Evolutionary conservation across 2,888 invertebrate species (phyloP).

Genomic region (Schizotus pectinicornis): DNA sequence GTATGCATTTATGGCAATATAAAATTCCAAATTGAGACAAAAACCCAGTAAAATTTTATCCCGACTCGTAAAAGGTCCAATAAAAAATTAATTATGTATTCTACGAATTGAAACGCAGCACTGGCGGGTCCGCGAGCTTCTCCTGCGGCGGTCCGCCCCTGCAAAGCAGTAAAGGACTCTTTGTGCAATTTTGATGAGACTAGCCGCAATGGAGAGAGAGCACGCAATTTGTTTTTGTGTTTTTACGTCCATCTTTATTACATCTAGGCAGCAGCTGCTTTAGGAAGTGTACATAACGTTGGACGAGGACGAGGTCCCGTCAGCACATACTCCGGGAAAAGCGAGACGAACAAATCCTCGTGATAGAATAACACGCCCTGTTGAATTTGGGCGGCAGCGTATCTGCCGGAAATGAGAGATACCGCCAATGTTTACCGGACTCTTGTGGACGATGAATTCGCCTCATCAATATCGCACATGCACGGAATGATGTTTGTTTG

Average conservation of each 20-base stretch:
- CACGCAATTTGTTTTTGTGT: slow-evolving; percentile 47
- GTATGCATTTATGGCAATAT: slow-evolving; percentile 17
- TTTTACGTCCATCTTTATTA: slow-evolving; percentile 49
- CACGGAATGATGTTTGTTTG: slow-evolving; percentile 23
- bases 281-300: slow-evolving; percentile 26
- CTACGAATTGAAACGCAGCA: slow-evolving; percentile 33
- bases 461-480: slow-evolving; percentile 22
- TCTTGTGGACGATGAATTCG: slow-evolving; percentile 22
- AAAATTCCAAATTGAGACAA: slow-evolving; percentile 30
- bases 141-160: slow-evolving; percentile 29
- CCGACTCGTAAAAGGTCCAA: slow-evolving; percentile 27
- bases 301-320: slow-evolving; percentile 17
- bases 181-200: slow-evolving; percentile 44
- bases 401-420: slow-evolving; percentile 27
- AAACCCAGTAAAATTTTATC: slow-evolving; percentile 24
- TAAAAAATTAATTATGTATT: slow-evolving; percentile 37
- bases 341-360: slow-evolving; percentile 26
- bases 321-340: slow-evolving; percentile 12
- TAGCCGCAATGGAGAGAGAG: slow-evolving; percentile 28
- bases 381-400: slow-evolving; percentile 15
- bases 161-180: slow-evolving; percentile 34
- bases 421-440: slow-evolving; percentile 28
- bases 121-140: slow-evolving; percentile 10
- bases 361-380: slow-evolving; percentile 28
- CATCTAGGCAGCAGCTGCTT: slow-evolving; percentile 43